A percentile compares a stretch with the other conserved stretches of the same genome.
Conservation (phyloP, 2,888 invertebrate genomes). For the Amphipoea oculea region DNA sequence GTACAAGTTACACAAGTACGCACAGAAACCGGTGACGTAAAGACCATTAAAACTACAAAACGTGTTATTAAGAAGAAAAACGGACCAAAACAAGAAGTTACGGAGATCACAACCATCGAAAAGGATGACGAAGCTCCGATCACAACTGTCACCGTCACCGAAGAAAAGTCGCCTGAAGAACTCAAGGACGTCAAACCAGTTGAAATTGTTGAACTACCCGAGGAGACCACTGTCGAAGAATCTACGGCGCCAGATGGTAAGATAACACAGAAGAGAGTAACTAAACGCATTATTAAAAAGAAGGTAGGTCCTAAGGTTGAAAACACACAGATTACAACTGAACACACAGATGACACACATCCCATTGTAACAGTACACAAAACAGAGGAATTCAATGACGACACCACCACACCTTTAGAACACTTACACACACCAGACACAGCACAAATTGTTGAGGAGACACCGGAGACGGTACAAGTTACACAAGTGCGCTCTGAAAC, state of each 20-base stretch:
- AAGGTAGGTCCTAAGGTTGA: not conserved
- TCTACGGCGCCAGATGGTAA: not conserved
- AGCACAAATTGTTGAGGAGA: fast-evolving
- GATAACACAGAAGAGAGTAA: not conserved
- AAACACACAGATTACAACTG: not conserved
- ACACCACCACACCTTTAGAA: not conserved
- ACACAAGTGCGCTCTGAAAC: not conserved
- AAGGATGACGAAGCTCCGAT: not conserved
- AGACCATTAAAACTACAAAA: not conserved
- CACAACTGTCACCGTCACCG: not conserved
- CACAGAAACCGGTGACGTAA: fast-evolving
- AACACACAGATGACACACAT: not conserved
- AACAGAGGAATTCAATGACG: not conserved
- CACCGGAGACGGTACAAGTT: not conserved
- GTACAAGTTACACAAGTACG: not conserved
- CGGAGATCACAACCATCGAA: not conserved
- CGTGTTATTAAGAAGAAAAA: fast-evolving
- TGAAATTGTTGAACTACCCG: not conserved
- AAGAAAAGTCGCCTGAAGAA: not conserved
- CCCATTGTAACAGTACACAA: not conserved
- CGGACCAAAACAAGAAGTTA: not conserved
- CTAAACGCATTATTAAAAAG: not conserved
- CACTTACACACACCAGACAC: fast-evolving
- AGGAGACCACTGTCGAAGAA: not conserved
- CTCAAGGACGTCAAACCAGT: not conserved